Percentiles rank a stretch among this genome's conserved stretches.
phyloP scores from a whole-genome alignment of 2,797 vertebrate genomes.

The Hipposideros larvatus region DNA sequence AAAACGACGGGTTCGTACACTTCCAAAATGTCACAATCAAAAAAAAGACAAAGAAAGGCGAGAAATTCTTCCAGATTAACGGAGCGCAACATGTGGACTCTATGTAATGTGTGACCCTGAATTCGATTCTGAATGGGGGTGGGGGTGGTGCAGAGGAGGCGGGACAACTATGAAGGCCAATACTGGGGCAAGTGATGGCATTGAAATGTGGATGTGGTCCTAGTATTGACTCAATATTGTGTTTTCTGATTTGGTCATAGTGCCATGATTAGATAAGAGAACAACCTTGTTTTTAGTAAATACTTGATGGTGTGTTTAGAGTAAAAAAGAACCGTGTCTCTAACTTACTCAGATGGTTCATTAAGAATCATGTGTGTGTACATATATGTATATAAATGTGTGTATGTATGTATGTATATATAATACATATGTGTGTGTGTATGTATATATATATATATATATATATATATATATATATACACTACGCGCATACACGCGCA shows the following conservation, averaged over 20 bases:
- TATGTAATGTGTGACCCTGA: not conserved
- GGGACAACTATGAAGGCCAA: rapidly evolving
- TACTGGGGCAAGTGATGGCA: not conserved
- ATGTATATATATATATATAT: too few species aligned
- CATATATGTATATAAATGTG: not conserved
- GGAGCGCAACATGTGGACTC: not conserved
- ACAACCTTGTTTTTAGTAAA: not conserved
- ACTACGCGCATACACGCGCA: not conserved
- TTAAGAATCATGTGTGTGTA: not conserved
- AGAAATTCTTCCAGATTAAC: not conserved
- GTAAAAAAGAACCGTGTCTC: not conserved
- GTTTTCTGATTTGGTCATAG: not conserved
- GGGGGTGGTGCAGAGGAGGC: too few species aligned
- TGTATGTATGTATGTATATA: not conserved
- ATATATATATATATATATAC: not conserved
- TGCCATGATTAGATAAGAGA: not conserved
- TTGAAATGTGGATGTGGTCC: not conserved
- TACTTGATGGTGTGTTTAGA: not conserved
- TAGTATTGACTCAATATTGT: not conserved
- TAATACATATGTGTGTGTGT: not conserved
- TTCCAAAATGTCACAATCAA: not conserved
- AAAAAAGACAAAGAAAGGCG: not conserved
- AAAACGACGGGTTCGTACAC: not conserved
- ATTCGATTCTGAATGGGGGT: not conserved
- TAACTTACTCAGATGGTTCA: not conserved